Percentiles rank a stretch among this genome's conserved stretches.
phyloP scores from a whole-genome alignment of 2,797 vertebrate species.

The Pantherophis alleghaniensis region DNA sequence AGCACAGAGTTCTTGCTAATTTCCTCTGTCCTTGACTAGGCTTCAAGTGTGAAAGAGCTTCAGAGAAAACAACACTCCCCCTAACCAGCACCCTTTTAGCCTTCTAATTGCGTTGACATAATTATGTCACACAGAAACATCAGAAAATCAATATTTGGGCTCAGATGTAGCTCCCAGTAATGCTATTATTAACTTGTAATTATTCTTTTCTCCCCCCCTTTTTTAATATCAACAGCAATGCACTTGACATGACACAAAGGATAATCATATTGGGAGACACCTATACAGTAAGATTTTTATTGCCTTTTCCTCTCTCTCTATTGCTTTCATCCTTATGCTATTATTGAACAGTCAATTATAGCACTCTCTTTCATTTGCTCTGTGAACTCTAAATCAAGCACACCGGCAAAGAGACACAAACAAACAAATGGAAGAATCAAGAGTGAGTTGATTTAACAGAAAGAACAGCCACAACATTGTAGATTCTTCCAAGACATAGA shows the following conservation, averaged over 20 bases:
- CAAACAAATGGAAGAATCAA: not conserved
- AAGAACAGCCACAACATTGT: not conserved
- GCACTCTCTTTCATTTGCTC: not conserved
- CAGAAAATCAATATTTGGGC: conserved; percentile 20
- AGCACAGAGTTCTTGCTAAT: not conserved
- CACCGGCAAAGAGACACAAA: not conserved
- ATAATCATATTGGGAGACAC: not conserved
- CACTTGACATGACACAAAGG: not conserved
- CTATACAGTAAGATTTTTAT: not conserved
- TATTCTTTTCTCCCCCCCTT: not conserved
- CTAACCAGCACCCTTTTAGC: conserved; percentile 10
- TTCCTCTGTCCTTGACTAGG: conserved; percentile 4
- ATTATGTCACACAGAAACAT: conserved; percentile 14
- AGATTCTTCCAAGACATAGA: not conserved
- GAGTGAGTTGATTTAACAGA: not conserved
- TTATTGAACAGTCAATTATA: not conserved
- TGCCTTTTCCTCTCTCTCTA: not conserved
- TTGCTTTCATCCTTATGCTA: not conserved
- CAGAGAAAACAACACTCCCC: conserved; percentile 1
- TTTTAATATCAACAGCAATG: not conserved
- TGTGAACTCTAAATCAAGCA: not conserved
- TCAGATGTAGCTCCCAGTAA: not conserved
- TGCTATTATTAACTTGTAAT: conserved; percentile 2
- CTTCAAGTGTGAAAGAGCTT: conserved; percentile 15
- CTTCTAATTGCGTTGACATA: conserved; percentile 24